Evolutionary conservation across 2,888 invertebrate species (phyloP), one percentile per base, ranked within the genome.

Genomic region (Seira ritae): DNA sequence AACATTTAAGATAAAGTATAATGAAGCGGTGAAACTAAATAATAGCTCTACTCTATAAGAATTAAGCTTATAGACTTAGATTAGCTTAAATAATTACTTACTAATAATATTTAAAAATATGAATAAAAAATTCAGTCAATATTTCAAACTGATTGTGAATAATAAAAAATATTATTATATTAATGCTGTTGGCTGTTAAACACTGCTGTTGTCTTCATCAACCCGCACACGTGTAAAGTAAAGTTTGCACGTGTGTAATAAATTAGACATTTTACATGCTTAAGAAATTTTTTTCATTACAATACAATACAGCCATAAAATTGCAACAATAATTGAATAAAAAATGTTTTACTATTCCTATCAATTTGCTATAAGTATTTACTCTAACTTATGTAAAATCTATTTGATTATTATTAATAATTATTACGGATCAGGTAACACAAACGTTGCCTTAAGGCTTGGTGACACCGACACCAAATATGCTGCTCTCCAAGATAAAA

Each of bases 401-500:
- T 8, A 8, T 31, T 31, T 31, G 31, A 31, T 31, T 31, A 31
- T 31, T 31, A n/a, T n/a, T n/a, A n/a, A n/a, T n/a, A n/a, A n/a
- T n/a, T n/a, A n/a, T n/a, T n/a, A 31, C 8, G 31, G 31, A 60
- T 75, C 74, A 81, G 81, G 75, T 81, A 75, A 81, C 81, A 81
- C 81, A 81, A 68, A 69, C 65, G 81, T 75, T 81, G 81, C 81
- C 81, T 81, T 81, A 81, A 31, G 80, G 80, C 80, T 80, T 65
- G 73, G 60, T 31, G 73, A 37, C 60, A 72, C 55, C 55, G 4
- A 12, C 42, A 50, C 50, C 12, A 12, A 50, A 50, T 31, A 2
- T 50, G 50, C 50, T n/a, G 17, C 50, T 50, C 50, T n/a, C 31
- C 31, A 42, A 69, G 22, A 24, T 42, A 42, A 19, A 12, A 46